These are phyloP conservation scores for Halichoerus grypus DNA, from an alignment of 2,113 vertebrate species.

Conservation along the genomic window DNA sequence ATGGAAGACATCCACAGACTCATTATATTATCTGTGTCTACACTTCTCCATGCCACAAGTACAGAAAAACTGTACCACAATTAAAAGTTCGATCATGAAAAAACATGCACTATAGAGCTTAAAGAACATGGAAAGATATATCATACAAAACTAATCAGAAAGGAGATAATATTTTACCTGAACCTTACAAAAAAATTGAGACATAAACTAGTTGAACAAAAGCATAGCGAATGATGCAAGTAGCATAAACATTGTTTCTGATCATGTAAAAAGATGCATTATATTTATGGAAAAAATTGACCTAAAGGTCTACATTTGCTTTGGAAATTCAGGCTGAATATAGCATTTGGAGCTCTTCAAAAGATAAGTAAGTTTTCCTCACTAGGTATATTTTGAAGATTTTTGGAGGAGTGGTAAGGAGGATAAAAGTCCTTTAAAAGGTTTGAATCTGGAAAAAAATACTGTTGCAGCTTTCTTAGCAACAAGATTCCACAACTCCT, in stretches of 20 bases:
- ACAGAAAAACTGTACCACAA: neutral
- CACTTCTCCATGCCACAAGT: neutral
- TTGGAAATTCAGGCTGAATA: neutral
- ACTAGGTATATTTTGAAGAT: neutral
- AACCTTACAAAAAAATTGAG: neutral
- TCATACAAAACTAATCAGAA: neutral
- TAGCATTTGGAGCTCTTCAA: neutral
- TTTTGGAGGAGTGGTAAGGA: neutral
- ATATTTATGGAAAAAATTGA: neutral
- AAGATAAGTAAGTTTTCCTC: neutral
- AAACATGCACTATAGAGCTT: neutral
- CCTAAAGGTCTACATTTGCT: neutral
- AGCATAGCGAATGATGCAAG: neutral
- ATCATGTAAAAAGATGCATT: neutral
- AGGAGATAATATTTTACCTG: neutral
- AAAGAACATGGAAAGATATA: neutral
- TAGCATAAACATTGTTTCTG: neutral
- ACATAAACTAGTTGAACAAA: neutral
- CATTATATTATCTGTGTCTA: neutral
- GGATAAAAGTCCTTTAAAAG: neutral
- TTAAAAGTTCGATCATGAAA: neutral
- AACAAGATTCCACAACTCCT: neutral
- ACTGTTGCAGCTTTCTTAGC: neutral
- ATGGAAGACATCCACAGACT: neutral
- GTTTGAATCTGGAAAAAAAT: neutral